phyloP scores from a whole-genome alignment of 1,140 invertebrate genomes.

The Hyles vespertilio region DNA sequence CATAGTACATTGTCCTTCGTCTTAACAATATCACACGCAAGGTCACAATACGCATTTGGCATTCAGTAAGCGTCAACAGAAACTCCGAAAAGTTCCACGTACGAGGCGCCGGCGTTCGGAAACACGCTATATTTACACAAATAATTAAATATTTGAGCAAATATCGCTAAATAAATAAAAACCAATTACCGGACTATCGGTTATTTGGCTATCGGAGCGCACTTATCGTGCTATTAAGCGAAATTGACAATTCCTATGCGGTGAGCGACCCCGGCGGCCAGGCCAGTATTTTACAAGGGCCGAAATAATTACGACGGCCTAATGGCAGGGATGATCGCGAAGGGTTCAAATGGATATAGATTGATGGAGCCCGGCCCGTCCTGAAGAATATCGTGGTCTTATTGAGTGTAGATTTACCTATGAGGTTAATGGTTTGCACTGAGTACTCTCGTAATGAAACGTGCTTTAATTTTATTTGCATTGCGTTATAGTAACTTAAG shows the following conservation, averaged over 20 bases:
- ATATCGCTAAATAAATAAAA: conserved; percentile 1
- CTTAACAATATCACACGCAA: no score
- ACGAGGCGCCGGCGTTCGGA: no score
- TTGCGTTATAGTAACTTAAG: no score
- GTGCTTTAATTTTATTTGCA: no score
- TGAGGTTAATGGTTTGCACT: no score
- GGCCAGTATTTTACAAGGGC: conserved; percentile 20
- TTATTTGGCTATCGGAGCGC: conserved; percentile 1
- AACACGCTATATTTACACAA: no score
- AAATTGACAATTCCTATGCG: conserved; percentile 32
- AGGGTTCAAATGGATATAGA: conserved; percentile 14
- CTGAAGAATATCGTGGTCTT: conserved; percentile 15
- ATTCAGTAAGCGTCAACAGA: no score
- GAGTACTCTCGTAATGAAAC: no score
- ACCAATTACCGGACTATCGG: not conserved
- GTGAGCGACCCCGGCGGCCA: conserved; percentile 18
- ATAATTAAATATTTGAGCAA: no score
- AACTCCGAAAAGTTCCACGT: no score
- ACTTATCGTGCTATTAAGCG: conserved; percentile 29
- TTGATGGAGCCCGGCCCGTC: conserved; percentile 9
- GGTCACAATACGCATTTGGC: no score
- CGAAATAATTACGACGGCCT: conserved; percentile 22
- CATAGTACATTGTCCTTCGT: no score
- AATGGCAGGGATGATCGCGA: conserved; percentile 23
- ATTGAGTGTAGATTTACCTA: not conserved